phyloP scores from a whole-genome alignment of 2,797 vertebrate species.

The Numenius phaeopus region DNA sequence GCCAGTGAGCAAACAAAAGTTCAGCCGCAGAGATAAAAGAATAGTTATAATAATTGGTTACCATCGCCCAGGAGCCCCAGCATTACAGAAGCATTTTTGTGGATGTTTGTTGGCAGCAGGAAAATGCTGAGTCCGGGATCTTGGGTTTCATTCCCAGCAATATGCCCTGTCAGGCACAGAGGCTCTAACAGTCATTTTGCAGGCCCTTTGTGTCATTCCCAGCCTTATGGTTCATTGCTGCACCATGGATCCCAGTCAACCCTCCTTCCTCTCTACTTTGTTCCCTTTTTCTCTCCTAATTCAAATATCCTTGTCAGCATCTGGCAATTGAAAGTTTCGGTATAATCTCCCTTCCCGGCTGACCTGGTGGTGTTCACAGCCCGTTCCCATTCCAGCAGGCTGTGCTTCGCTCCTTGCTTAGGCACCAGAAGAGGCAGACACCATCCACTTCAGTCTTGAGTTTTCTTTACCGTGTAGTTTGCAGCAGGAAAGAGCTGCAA shows the following conservation, averaged over 20 bases:
- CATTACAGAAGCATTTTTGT: constrained; percentile 8
- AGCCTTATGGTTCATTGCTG: neutral
- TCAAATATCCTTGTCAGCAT: neutral
- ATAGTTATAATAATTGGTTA: constrained; percentile 1
- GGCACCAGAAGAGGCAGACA: neutral
- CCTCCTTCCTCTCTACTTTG: neutral
- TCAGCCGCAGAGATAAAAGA: constrained; percentile 25
- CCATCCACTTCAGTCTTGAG: neutral
- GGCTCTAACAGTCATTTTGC: neutral
- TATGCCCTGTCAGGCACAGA: neutral
- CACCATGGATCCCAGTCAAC: neutral
- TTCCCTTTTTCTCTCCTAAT: neutral
- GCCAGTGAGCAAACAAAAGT: neutral
- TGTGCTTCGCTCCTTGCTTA: neutral
- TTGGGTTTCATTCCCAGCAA: constrained; percentile 28
- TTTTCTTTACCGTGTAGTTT: neutral
- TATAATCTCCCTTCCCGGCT: neutral
- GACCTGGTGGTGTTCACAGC: neutral
- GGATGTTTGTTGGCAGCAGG: constrained; percentile 17
- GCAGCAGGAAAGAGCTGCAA: neutral
- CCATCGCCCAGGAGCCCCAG: neutral
- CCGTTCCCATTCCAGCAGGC: neutral
- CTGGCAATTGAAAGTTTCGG: neutral
- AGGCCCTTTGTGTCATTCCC: neutral
- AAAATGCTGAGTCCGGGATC: neutral